Conservation (phyloP, 2,113 vertebrate genomes). For the Phyllostomus hastatus region DNA sequence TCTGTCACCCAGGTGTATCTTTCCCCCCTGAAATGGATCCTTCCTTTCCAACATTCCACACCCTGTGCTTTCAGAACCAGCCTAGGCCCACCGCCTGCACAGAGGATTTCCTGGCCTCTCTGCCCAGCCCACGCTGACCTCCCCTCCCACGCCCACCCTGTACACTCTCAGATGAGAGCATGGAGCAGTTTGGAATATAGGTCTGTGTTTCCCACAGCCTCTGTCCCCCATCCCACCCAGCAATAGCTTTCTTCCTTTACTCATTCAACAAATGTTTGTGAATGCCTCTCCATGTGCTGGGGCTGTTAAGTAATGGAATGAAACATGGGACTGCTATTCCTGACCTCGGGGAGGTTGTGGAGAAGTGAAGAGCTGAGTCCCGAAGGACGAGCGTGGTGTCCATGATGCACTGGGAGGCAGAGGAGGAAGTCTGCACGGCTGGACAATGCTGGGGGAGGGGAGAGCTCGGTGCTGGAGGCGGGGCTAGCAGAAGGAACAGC, state of each 20-base stretch:
- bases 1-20: too few relatives aligned
- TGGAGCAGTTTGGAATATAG: conserved; percentile 1
- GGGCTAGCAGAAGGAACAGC: background rate
- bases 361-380: background rate
- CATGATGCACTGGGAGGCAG: rapidly evolving
- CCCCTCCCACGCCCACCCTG: background rate
- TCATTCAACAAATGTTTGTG: background rate
- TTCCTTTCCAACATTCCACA: background rate
- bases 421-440: background rate
- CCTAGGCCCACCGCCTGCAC: background rate
- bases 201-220: background rate
- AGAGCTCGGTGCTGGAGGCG: background rate
- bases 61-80: background rate
- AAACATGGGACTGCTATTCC: background rate
- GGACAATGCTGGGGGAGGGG: background rate
- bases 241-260: background rate
- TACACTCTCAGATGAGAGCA: background rate
- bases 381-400: background rate
- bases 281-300: background rate
- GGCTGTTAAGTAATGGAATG: background rate
- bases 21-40: background rate
- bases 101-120: background rate
- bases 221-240: background rate
- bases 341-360: background rate
- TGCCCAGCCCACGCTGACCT: background rate